Base-by-base conservation (phyloP, 2,113 vertebrate species). In the Paraplagusia blochii region DNA sequence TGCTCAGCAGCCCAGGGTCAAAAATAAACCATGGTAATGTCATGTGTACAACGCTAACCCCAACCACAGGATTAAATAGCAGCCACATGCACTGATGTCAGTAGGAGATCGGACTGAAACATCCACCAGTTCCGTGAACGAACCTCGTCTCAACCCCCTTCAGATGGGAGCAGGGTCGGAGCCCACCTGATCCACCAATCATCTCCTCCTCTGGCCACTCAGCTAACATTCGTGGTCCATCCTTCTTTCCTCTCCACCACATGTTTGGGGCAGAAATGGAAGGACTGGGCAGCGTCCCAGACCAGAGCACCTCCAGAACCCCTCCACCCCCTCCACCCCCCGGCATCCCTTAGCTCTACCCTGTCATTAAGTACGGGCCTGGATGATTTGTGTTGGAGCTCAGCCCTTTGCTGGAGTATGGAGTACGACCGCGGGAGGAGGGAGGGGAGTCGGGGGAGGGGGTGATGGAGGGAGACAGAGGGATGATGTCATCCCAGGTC, bases 401-500 rank as follows among this genome's bases (percentile, higher is more conserved):
- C 48, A 17, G 74, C 57, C 76, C 74, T 83, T 86, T 87, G 79
- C 87, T 83, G 61, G 66, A 74, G 74, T 58, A 64, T 67, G 71
- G 58, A 61, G 82, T 60, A 44, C 70, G 38, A 80, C 34, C 34
- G 52, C 46, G 16, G 39, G 42, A 48, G 48, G 49, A 9, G 48
- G 54, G 55, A 53, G 15, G 12, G 17, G n/a, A 22, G 33, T 14
- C 12, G 22, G 22, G 22, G 36, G 34, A 6, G 22, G 22, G 36
- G 34, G 29, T 1, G 29, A 38, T 5, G 12, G 8, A 33, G n/a
- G 44, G 40, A 39, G 50, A 16, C 45, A 71, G 56, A 58, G 48
- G 53, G 55, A 72, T 90, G 88, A 88, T 88, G 88, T 89, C 85
- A 90, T 79, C 74, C 74, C 75, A 79, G 83, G 84, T 89, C 69